Evolutionary conservation across 1,140 invertebrate genomes (phyloP).

Genomic region (Magallana ariakensis): DNA sequence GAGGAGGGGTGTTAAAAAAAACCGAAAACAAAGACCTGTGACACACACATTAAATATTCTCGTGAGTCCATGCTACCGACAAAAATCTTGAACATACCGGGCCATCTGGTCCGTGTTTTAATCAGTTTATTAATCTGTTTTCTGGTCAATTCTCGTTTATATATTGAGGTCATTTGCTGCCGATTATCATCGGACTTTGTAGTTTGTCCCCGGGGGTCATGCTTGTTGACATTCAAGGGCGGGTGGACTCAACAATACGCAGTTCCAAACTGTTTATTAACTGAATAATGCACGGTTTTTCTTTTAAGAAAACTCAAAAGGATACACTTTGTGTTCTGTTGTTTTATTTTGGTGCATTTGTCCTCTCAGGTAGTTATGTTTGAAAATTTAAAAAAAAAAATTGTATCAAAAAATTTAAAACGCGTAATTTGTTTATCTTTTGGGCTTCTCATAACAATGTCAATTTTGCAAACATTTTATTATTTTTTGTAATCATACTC

Average conservation of each 20-base stretch:
- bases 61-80: background rate
- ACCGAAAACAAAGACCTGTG: too few relatives aligned
- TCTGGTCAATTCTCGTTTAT: constrained; percentile 20
- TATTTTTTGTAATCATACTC: too few relatives aligned
- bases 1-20: too few relatives aligned
- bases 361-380: background rate
- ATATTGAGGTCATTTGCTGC: background rate
- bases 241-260: background rate
- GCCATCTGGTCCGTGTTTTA: background rate
- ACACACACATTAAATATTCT: too few relatives aligned
- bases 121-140: constrained; percentile 29
- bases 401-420: background rate
- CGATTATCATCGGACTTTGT: background rate
- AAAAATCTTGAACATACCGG: background rate
- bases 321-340: background rate
- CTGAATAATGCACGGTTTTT: background rate
- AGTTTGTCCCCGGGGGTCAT: background rate
- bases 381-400: background rate
- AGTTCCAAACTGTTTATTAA: background rate
- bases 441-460: too few relatives aligned
- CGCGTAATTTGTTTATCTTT: background rate
- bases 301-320: background rate
- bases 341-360: background rate
- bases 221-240: background rate
- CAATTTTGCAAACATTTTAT: too few relatives aligned